Evolutionary conservation across 2,888 invertebrate genomes (phyloP), one percentile per base, ranked within the genome.

Genomic region (Cheiracanthium punctorium): DNA sequence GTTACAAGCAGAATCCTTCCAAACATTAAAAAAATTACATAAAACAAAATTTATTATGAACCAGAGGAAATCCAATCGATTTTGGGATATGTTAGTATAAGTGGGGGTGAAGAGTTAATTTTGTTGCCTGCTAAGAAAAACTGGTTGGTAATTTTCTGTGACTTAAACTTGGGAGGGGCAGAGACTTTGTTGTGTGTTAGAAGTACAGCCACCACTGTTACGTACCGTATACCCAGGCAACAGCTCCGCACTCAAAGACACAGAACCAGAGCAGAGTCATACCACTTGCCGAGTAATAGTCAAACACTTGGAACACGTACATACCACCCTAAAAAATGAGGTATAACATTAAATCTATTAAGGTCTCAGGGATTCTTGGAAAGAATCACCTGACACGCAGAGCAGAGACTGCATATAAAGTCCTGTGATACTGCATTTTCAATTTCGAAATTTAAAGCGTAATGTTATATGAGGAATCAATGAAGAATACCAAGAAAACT

Each of bases 151-250:
- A 70, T 29, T 64, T 75, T 71, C 20, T 24, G n/a, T 41, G 32
- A 48, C 32, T 52, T 48, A 17, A 48, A 48, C 2, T n/a, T 58
- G 24, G 24, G 58, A 58, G 74, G 75, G 75, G 75, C 75, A 80
- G 80, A 75, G 75, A 75, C 43, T 70, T 71, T 52, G 30, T 58
- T 41, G 71, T 76, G 32, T 77, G 77, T 77, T 80, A 76, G 80
- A 80, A 80, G 58, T 58, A 80, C 80, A 80, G 75, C 85, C 80
- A 80, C 85, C 85, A 75, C 76, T 82, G 73, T 87, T 84, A 88
- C 80, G 90, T 90, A 92, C 96, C 96, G 91, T 96, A 97, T 72
- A 95, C 93, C 95, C 96, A 96, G 4, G 95, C 95, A 32, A 96
- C 94, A 5, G 95, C 93, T 81, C 96, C 93, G 90, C 95, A 95